Evolutionary conservation across 2,113 vertebrate species (phyloP).

Genomic region (Emydura subglobosa): DNA sequence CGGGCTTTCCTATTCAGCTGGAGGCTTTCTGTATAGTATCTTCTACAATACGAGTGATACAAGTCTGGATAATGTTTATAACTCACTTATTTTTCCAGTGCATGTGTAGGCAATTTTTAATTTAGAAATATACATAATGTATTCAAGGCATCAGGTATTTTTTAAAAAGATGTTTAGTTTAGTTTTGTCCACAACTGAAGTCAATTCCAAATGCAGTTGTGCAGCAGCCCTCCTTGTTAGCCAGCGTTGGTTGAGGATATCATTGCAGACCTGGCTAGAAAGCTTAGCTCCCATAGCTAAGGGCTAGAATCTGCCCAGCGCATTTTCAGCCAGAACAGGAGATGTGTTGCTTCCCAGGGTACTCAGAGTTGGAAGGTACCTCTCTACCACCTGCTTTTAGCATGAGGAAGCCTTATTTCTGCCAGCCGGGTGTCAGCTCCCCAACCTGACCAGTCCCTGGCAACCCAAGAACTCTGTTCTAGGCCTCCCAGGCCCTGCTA

Average conservation of each 20-base stretch:
- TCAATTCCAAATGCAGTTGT: not conserved
- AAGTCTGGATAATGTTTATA: not conserved
- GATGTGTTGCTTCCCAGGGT: not conserved
- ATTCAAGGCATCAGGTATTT: not conserved
- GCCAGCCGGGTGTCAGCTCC: too few species aligned
- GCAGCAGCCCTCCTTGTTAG: not conserved
- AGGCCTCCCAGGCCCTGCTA: too few species aligned
- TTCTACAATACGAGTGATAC: not conserved
- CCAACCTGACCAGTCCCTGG: too few species aligned
- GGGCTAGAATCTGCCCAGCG: not conserved
- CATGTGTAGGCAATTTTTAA: fast-evolving
- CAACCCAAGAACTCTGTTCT: too few species aligned
- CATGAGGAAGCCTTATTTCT: not conserved
- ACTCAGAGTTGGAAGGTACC: not conserved
- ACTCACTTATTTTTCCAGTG: not conserved
- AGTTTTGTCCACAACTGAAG: not conserved
- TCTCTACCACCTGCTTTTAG: not conserved
- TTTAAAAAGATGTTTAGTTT: not conserved
- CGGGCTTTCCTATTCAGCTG: not conserved
- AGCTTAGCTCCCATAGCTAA: not conserved
- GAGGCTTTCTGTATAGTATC: not conserved
- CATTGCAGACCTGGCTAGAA: not conserved
- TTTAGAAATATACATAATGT: not conserved
- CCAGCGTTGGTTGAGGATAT: not conserved
- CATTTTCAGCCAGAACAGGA: not conserved